These are phyloP conservation scores for Entomyzon cyanotis DNA, from an alignment of 2,113 vertebrate genomes.

Conservation along the genomic window DNA sequence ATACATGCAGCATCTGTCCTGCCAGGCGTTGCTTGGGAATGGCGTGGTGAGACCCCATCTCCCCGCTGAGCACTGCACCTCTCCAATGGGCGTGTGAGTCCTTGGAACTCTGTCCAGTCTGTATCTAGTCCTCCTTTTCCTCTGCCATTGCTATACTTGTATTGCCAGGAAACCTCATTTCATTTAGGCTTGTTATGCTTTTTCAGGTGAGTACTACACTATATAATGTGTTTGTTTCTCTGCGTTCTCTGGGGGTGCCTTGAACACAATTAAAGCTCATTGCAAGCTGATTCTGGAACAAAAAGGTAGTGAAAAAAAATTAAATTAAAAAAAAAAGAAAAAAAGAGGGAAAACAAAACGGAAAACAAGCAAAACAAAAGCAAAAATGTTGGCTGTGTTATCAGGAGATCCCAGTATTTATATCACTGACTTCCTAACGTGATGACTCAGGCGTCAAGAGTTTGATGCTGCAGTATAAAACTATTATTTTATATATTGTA, in stretches of 20 bases:
- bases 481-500: constrained; percentile 75
- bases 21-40: neutral
- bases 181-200: constrained; percentile 64
- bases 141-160: constrained; percentile 47
- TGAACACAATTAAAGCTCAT: constrained; percentile 73
- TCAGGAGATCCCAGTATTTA: constrained; percentile 65
- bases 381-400: constrained; percentile 46
- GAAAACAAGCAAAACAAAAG: constrained; percentile 45
- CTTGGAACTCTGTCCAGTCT: constrained; percentile 34
- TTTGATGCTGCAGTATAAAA: constrained; percentile 78
- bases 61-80: neutral
- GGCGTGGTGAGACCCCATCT: neutral
- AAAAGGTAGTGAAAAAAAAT: constrained; percentile 51
- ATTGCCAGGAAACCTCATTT: constrained; percentile 69
- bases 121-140: constrained; percentile 53
- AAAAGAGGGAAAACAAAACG: neutral
- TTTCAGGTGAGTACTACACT: constrained; percentile 71
- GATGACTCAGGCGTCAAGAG: constrained; percentile 78
- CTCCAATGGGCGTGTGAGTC: neutral
- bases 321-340: neutral
- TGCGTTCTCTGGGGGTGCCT: constrained; percentile 88
- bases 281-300: constrained; percentile 84
- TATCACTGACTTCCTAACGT: constrained; percentile 61
- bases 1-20: neutral
- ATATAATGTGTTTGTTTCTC: constrained; percentile 75